phyloP scores from a whole-genome alignment of 2,888 invertebrate species.

The Plagodis pulveraria region DNA sequence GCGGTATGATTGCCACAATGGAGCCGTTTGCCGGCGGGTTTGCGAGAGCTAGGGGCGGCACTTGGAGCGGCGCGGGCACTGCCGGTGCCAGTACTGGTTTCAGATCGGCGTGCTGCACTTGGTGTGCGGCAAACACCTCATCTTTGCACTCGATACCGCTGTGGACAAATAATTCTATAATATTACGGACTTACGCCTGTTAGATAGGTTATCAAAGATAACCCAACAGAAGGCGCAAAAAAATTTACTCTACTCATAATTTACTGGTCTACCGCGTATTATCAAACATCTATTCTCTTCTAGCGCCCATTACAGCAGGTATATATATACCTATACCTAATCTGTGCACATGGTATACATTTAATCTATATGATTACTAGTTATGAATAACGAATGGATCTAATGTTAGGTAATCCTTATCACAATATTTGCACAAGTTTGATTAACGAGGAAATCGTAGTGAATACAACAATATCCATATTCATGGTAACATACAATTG shows the following conservation, averaged over 20 bases:
- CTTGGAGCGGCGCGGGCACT: conserved; percentile 36
- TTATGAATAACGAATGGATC: conserved; percentile 3
- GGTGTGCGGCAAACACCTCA: conserved; percentile 90
- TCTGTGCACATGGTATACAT: conserved; percentile 12
- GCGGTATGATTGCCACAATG: conserved; percentile 63
- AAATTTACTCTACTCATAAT: conserved; percentile 8
- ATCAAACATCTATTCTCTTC: conserved; percentile 40
- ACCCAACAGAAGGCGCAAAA: conserved; percentile 32
- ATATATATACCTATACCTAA: no score
- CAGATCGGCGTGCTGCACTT: conserved; percentile 76
- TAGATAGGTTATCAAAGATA: conserved; percentile 25
- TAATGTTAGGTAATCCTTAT: conserved; percentile 4
- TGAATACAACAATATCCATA: conserved; percentile 7
- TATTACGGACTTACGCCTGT: conserved; percentile 43
- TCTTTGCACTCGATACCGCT: conserved; percentile 92
- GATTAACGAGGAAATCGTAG: background rate
- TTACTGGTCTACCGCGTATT: conserved; percentile 45
- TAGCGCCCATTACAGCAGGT: conserved; percentile 38
- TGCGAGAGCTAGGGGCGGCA: conserved; percentile 40
- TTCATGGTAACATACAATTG: conserved; percentile 11
- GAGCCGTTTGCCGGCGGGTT: conserved; percentile 67
- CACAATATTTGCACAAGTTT: background rate
- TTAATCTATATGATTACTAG: conserved; percentile 4
- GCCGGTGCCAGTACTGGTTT: conserved; percentile 63
- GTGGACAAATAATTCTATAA: conserved; percentile 71